Percentiles rank a stretch among this genome's conserved stretches.
phyloP scores from a whole-genome alignment of 2,113 vertebrate genomes.

The Poicephalus meyeri region DNA sequence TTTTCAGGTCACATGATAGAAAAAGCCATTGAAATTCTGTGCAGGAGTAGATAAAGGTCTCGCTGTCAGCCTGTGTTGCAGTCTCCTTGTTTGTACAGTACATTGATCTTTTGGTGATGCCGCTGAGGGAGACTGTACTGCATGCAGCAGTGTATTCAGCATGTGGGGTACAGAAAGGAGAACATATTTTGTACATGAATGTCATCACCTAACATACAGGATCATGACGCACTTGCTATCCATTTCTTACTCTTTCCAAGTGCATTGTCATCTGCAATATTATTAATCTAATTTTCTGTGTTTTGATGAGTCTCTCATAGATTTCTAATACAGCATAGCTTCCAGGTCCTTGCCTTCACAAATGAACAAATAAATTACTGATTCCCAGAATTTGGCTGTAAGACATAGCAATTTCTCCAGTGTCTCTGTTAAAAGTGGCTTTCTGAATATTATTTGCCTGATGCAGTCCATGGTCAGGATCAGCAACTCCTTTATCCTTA shows the following conservation, averaged over 20 bases:
- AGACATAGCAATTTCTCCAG: background rate
- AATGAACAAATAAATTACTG: background rate
- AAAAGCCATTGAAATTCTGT: background rate
- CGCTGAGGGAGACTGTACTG: background rate
- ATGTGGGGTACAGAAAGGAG: background rate
- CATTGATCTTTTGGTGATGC: background rate
- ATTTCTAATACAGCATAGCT: background rate
- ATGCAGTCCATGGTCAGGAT: background rate
- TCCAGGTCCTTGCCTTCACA: background rate
- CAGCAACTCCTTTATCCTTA: background rate
- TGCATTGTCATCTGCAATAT: background rate
- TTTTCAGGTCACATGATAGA: background rate
- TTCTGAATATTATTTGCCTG: background rate
- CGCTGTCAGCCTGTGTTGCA: background rate
- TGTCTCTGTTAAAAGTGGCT: background rate
- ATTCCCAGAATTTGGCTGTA: background rate
- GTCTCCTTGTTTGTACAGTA: background rate
- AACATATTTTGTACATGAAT: background rate
- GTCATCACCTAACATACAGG: background rate
- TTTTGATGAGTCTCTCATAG: background rate
- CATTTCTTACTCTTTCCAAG: background rate
- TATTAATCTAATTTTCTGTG: background rate
- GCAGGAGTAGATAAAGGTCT: background rate
- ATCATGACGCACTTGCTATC: background rate
- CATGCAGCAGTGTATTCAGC: background rate